Conservation (phyloP, 2,888 invertebrate species). For the Eupithecia exiguata region DNA sequence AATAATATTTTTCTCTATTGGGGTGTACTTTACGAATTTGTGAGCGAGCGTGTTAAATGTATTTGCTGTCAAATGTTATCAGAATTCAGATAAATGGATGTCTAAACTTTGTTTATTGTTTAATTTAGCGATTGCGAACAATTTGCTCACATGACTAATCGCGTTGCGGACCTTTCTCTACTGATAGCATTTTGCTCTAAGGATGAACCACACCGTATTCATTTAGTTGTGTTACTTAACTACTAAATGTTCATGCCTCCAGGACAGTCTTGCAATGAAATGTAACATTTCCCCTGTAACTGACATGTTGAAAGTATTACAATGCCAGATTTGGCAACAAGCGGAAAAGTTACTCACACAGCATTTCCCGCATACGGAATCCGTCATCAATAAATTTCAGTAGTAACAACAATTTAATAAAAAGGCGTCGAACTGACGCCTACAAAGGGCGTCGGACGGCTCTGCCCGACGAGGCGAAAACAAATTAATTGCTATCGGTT, state of each 20-base stretch:
- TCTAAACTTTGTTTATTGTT: background rate
- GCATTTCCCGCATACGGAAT: slow-evolving; percentile 21
- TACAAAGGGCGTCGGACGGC: slow-evolving; percentile 70
- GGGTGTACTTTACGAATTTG: slow-evolving; percentile 41
- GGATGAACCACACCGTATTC: too few species aligned
- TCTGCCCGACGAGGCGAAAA: slow-evolving; percentile 71
- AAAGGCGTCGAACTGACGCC: slow-evolving; percentile 69
- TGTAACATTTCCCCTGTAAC: background rate
- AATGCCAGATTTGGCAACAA: background rate
- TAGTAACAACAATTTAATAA: slow-evolving; percentile 70
- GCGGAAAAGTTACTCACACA: slow-evolving; percentile 8
- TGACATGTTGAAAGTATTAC: background rate
- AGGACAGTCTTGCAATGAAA: too few species aligned
- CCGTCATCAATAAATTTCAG: slow-evolving; percentile 45
- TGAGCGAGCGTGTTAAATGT: slow-evolving; percentile 1
- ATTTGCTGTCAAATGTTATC: background rate
- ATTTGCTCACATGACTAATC: too few species aligned
- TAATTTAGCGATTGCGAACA: background rate
- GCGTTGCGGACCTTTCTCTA: too few species aligned
- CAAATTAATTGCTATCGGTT: slow-evolving; percentile 82
- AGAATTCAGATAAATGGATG: background rate
- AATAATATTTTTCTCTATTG: slow-evolving; percentile 57
- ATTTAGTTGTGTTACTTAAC: too few species aligned
- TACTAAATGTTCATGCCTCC: too few species aligned
- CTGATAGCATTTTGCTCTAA: too few species aligned